These are phyloP conservation scores for Volucella bombylans DNA, from an alignment of 2,888 invertebrate species.

Conservation along the genomic window DNA sequence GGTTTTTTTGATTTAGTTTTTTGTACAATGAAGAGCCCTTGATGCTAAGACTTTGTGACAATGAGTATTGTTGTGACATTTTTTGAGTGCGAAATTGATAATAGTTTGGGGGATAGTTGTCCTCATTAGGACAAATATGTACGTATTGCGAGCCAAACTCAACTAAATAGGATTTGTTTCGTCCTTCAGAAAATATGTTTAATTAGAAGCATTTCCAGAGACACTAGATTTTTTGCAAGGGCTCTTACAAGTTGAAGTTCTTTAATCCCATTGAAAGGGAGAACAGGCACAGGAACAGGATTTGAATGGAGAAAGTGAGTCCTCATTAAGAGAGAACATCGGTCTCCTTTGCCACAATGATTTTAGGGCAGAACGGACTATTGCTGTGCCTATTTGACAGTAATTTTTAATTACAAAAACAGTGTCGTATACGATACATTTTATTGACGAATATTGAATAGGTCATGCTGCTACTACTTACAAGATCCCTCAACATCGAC, in stretches of 20 bases:
- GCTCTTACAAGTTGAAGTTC: background rate
- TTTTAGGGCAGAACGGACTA: no score
- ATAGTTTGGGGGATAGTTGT: conserved; percentile 25
- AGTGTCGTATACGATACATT: no score
- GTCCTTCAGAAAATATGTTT: background rate
- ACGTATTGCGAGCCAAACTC: conserved; percentile 2
- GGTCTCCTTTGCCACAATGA: no score
- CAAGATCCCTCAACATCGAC: no score
- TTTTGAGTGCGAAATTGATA: conserved; percentile 46
- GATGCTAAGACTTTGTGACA: conserved; percentile 49
- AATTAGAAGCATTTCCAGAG: background rate
- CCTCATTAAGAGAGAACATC: background rate
- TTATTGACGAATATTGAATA: no score
- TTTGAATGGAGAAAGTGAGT: background rate
- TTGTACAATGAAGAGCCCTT: conserved; percentile 42
- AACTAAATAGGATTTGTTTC: conserved; percentile 32
- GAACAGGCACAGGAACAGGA: background rate
- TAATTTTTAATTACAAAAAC: no score
- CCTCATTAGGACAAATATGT: conserved; percentile 11
- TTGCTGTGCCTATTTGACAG: no score
- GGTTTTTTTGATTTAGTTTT: conserved; percentile 4
- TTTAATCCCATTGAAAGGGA: background rate
- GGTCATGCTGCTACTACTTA: no score
- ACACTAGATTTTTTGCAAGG: no score
- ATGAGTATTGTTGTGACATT: conserved; percentile 40